These are phyloP conservation scores for Eupithecia vulgata DNA, from an alignment of 2,888 invertebrate genomes.

Conservation along the genomic window DNA sequence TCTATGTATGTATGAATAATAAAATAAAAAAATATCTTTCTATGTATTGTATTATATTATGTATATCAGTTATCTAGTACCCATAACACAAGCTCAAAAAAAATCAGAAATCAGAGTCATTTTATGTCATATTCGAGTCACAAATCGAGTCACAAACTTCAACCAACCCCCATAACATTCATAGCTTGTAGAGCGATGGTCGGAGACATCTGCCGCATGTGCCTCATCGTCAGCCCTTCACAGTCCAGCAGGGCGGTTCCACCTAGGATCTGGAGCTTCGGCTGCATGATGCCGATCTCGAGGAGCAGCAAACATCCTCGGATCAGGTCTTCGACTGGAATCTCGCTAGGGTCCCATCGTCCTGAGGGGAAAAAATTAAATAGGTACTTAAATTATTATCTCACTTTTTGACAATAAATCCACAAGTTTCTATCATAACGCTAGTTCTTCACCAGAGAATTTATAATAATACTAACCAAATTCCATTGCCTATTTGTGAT, in stretches of 20 bases:
- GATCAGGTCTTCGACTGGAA: slow-evolving; percentile 87
- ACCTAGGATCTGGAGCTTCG: slow-evolving; percentile 89
- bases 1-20: too few species aligned
- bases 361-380: slow-evolving; percentile 65
- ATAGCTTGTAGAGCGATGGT: slow-evolving; percentile 86
- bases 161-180: slow-evolving; percentile 83
- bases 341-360: slow-evolving; percentile 88
- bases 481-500: background rate
- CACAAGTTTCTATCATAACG: background rate
- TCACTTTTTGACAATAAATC: background rate
- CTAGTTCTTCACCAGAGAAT: background rate
- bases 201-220: slow-evolving; percentile 88
- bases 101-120: too few species aligned
- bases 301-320: slow-evolving; percentile 87
- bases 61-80: too few species aligned
- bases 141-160: too few species aligned
- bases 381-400: background rate
- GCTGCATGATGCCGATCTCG: slow-evolving; percentile 90
- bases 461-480: background rate
- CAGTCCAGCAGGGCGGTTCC: slow-evolving; percentile 90
- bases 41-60: too few species aligned
- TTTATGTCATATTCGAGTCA: too few species aligned
- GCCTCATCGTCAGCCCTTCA: slow-evolving; percentile 87
- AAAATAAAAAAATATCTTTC: too few species aligned
- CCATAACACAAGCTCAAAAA: too few species aligned